Percentiles rank a stretch among this genome's conserved stretches.
These are phyloP conservation scores for Ectemnius continuus DNA, from an alignment of 2,888 invertebrate genomes.

Conservation along the genomic window DNA sequence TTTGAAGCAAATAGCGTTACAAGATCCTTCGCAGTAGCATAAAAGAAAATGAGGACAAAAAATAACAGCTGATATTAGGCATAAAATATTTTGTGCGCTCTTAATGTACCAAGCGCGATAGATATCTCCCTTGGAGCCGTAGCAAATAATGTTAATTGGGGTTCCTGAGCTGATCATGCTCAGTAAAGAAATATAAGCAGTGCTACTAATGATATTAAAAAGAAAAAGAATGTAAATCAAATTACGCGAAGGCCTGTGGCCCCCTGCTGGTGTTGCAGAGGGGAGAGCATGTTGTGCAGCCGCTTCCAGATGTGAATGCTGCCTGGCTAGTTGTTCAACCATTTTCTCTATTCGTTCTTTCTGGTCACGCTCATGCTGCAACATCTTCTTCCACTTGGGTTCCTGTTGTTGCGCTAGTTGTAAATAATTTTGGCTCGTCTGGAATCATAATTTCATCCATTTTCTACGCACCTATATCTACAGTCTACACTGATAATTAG, in stretches of 20 bases:
- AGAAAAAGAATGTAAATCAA: constrained; percentile 50
- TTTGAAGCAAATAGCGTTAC: constrained; percentile 20
- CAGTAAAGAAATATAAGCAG: neutral
- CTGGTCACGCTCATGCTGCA: constrained; percentile 97
- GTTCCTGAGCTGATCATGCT: no score
- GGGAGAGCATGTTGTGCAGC: constrained; percentile 85
- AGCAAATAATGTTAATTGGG: no score
- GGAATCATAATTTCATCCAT: constrained; percentile 58
- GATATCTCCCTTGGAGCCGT: no score
- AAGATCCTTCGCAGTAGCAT: constrained; percentile 15
- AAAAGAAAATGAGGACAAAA: constrained; percentile 11
- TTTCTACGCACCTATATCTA: constrained; percentile 28
- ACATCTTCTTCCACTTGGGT: constrained; percentile 93
- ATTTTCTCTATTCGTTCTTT: constrained; percentile 95
- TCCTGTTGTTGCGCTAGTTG: constrained; percentile 94
- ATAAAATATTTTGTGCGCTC: neutral
- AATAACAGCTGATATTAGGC: neutral
- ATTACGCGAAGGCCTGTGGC: constrained; percentile 74
- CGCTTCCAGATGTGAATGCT: constrained; percentile 97
- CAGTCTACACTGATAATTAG: neutral
- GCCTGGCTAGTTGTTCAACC: constrained; percentile 97
- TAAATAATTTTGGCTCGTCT: constrained; percentile 96
- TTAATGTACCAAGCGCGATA: no score
- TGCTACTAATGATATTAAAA: constrained; percentile 31
- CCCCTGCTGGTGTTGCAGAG: constrained; percentile 63